Percentiles rank a stretch among this genome's conserved stretches.
Conservation (phyloP, 2,888 invertebrate genomes). For the Autographa gamma region DNA sequence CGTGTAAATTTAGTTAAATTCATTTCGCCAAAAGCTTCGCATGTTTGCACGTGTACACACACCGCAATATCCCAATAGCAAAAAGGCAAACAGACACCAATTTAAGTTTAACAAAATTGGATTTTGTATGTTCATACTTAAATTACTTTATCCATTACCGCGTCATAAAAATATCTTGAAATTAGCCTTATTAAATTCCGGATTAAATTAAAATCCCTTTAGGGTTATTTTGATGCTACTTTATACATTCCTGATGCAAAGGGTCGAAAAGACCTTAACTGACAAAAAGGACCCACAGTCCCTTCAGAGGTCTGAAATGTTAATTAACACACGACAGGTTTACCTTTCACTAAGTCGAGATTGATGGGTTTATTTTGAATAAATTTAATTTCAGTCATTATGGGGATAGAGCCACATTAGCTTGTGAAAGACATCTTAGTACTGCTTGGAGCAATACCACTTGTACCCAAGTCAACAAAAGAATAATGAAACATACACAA, state of each 20-base stretch:
- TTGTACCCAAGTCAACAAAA: no score
- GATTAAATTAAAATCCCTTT: conserved; percentile 5
- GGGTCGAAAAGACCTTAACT: conserved; percentile 11
- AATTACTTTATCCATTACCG: neutral
- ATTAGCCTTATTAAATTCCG: neutral
- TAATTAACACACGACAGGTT: conserved; percentile 14
- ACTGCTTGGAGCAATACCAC: no score
- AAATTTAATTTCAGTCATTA: neutral
- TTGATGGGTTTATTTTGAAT: conserved; percentile 6
- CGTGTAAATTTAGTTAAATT: no score
- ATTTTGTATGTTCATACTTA: no score
- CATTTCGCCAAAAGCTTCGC: no score
- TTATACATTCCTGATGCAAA: conserved; percentile 12
- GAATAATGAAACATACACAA: no score
- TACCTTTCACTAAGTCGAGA: conserved; percentile 1
- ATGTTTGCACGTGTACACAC: no score
- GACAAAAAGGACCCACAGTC: conserved; percentile 7
- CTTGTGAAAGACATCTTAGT: no score
- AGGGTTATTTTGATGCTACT: conserved; percentile 6
- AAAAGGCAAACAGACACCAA: no score
- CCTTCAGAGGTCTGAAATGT: conserved; percentile 13
- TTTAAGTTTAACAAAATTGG: no score
- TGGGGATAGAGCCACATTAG: no score
- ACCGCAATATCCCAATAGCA: no score
- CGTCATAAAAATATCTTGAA: neutral